Percentiles rank a stretch among this genome's conserved stretches.
Evolutionary conservation across 2,113 vertebrate genomes (phyloP).

Genomic region (Thamnophis sirtalis): DNA sequence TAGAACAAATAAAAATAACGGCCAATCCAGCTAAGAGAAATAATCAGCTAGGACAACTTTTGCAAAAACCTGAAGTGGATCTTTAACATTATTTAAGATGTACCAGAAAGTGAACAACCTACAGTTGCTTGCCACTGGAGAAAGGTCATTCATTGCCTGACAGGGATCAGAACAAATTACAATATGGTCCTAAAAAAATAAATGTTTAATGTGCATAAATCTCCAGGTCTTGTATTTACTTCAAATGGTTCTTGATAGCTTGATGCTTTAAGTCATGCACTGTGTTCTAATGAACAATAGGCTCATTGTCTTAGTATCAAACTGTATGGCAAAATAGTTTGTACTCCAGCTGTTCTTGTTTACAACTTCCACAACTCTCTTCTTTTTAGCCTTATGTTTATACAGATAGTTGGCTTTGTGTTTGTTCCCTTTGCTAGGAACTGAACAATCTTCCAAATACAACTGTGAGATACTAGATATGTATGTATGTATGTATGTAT

Average conservation of each 20-base stretch:
- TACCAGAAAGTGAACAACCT: not conserved
- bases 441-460: not conserved
- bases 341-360: slow-evolving; percentile 59
- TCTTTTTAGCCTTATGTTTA: slow-evolving; percentile 20
- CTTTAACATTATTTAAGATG: not conserved
- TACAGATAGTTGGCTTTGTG: slow-evolving; percentile 3
- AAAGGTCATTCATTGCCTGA: slow-evolving; percentile 14
- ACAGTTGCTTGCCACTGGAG: not conserved
- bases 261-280: slow-evolving; percentile 51
- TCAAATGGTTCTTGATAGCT: slow-evolving; percentile 46
- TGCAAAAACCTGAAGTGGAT: not conserved
- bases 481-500: not conserved
- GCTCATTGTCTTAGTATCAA: slow-evolving; percentile 58
- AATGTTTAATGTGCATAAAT: slow-evolving; percentile 37
- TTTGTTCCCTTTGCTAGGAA: slow-evolving; percentile 9
- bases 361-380: slow-evolving; percentile 41
- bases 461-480: not conserved
- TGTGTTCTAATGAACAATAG: slow-evolving; percentile 61
- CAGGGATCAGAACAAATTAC: not conserved
- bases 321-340: slow-evolving; percentile 44
- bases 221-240: slow-evolving; percentile 39
- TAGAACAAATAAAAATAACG: slow-evolving; percentile 21
- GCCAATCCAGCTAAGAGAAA: not conserved
- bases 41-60: not conserved
- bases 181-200: slow-evolving; percentile 10